Conservation (phyloP, 1,140 invertebrate genomes). For the Elymnias hypermnestra region DNA sequence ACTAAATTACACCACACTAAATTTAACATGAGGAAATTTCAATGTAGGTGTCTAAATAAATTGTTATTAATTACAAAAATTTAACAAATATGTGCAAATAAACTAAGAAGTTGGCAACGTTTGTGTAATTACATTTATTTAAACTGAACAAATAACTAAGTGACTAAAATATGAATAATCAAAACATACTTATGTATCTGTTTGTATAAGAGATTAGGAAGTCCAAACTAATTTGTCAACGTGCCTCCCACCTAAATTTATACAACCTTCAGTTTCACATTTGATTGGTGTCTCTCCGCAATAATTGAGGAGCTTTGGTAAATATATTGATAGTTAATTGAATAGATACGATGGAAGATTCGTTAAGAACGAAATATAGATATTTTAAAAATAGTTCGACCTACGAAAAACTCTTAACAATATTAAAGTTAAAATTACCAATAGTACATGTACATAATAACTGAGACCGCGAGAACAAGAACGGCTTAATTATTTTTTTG, state of each 20-base stretch:
- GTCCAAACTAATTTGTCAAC: constrained; percentile 36
- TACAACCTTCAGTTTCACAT: constrained; percentile 43
- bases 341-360: constrained; percentile 8
- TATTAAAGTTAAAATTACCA: constrained; percentile 21
- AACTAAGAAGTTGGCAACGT: constrained; percentile 74
- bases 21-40: constrained; percentile 69
- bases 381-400: constrained; percentile 20
- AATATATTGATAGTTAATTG: neutral
- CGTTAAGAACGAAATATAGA: neutral
- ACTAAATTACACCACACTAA: constrained; percentile 76
- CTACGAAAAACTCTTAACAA: constrained; percentile 24
- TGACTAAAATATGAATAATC: constrained; percentile 71
- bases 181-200: constrained; percentile 52
- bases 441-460: constrained; percentile 19
- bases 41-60: constrained; percentile 73
- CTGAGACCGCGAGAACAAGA: too few species aligned
- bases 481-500: too few species aligned
- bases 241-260: constrained; percentile 34
- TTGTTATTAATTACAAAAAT: constrained; percentile 72
- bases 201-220: constrained; percentile 30
- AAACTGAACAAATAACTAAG: constrained; percentile 69
- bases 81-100: constrained; percentile 76
- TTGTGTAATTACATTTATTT: constrained; percentile 67
- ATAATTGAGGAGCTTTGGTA: constrained; percentile 14
- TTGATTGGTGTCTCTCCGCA: neutral